Evolutionary conservation across 2,888 invertebrate genomes (phyloP).

Genomic region (Agrotis puta): DNA sequence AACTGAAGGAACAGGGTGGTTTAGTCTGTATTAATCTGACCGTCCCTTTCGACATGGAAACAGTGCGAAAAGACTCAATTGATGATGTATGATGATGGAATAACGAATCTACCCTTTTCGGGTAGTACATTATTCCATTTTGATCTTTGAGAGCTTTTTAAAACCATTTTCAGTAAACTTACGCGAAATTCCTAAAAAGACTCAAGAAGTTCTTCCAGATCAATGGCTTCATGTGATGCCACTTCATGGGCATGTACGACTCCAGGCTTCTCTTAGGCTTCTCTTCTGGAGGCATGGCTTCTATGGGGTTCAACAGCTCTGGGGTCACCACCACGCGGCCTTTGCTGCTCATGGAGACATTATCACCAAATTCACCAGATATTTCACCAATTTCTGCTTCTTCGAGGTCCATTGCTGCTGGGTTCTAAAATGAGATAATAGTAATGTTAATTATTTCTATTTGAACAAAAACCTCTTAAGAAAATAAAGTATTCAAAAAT

Average conservation of each 20-base stretch:
- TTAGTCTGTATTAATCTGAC: too few relatives aligned
- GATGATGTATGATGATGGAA: too few relatives aligned
- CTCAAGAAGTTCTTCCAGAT: constrained; percentile 97
- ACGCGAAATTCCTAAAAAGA: constrained; percentile 96
- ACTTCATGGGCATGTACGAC: constrained; percentile 92
- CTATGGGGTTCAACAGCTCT: constrained; percentile 84
- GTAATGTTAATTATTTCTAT: too few relatives aligned
- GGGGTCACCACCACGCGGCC: constrained; percentile 92
- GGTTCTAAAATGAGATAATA: constrained; percentile 81
- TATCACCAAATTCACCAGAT: constrained; percentile 97
- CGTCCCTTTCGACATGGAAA: too few relatives aligned
- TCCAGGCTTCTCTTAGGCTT: constrained; percentile 90
- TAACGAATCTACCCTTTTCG: too few relatives aligned
- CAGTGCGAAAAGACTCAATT: too few relatives aligned
- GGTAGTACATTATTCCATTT: too few relatives aligned
- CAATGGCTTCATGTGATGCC: constrained; percentile 94
- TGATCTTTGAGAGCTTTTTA: too few relatives aligned
- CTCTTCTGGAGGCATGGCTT: constrained; percentile 94
- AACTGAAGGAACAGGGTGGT: too few relatives aligned
- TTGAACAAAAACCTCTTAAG: too few relatives aligned
- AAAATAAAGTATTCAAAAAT: too few relatives aligned
- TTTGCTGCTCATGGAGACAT: constrained; percentile 94
- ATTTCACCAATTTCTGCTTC: constrained; percentile 94
- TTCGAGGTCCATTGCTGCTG: constrained; percentile 92
- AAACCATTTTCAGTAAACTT: constrained; percentile 66